Evolutionary conservation across 2,888 invertebrate genomes (phyloP).

Genomic region (Imbricaverruca yamaguchii): DNA sequence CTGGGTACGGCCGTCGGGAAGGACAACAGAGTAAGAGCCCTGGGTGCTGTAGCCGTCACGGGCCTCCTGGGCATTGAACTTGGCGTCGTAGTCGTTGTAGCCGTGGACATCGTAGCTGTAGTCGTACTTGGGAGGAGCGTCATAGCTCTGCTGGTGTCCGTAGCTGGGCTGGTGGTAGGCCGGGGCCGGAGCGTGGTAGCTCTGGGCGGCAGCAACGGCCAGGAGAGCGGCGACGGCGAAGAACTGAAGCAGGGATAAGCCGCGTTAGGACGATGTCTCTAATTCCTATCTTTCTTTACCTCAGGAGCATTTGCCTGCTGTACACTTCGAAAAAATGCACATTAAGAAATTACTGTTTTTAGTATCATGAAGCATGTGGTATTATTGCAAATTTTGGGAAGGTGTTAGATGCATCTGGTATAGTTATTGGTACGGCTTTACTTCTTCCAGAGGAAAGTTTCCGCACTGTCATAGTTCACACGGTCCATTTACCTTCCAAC

Average conservation of each 20-base stretch:
- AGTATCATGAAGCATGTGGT: too few species aligned
- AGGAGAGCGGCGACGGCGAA: background rate
- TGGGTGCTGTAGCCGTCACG: slow-evolving; percentile 28
- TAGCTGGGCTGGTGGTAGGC: slow-evolving; percentile 9
- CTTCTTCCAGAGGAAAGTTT: too few species aligned
- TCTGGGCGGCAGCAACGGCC: background rate
- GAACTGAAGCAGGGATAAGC: background rate
- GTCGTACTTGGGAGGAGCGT: slow-evolving; percentile 19
- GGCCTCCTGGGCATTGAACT: slow-evolving; percentile 24
- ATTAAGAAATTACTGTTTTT: too few species aligned
- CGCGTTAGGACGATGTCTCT: too few species aligned
- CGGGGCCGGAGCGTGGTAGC: background rate
- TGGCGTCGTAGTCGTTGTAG: slow-evolving; percentile 27
- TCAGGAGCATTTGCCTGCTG: too few species aligned
- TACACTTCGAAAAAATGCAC: too few species aligned
- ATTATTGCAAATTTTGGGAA: too few species aligned
- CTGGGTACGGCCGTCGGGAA: slow-evolving; percentile 32
- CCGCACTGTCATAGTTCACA: too few species aligned
- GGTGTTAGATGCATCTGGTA: too few species aligned
- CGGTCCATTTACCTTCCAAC: too few species aligned
- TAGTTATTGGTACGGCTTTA: too few species aligned
- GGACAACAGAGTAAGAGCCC: slow-evolving; percentile 30
- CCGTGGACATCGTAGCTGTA: slow-evolving; percentile 29
- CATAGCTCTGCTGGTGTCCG: background rate
- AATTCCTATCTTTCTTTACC: too few species aligned